Evolutionary conservation across 35 echinoderm and acorn worm genomes (phyloP).

Genomic region (Lytechinus pictus): DNA sequence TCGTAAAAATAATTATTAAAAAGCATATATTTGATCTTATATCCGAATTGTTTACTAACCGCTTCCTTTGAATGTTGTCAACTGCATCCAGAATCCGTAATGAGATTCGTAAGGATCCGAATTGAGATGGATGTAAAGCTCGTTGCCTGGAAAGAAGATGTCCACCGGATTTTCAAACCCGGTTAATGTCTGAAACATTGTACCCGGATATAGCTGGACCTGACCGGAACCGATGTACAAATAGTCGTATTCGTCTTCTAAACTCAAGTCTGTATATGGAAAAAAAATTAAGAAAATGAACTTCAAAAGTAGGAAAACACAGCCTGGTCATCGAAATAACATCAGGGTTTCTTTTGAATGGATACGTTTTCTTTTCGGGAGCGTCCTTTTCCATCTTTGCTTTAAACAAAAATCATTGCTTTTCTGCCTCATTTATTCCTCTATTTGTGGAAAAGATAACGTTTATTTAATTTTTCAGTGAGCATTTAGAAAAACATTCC

Average conservation of each 20-base stretch:
- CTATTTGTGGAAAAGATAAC: too few species aligned
- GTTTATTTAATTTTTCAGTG: too few species aligned
- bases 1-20: neutral
- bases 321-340: too few species aligned
- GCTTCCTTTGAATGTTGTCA: constrained; percentile 13
- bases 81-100: constrained; percentile 42
- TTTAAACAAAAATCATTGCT: too few species aligned
- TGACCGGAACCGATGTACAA: constrained; percentile 23
- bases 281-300: too few species aligned
- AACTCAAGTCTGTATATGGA: neutral
- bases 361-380: too few species aligned
- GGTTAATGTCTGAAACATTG: constrained; percentile 14
- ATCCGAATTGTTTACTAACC: neutral
- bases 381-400: too few species aligned
- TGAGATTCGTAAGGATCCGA: constrained; percentile 31
- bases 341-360: too few species aligned
- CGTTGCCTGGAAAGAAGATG: constrained; percentile 39
- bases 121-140: neutral
- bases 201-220: constrained; percentile 33
- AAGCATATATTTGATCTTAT: neutral
- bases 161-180: neutral
- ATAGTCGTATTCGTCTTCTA: constrained; percentile 43
- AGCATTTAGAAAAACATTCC: too few species aligned
- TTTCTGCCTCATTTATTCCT: too few species aligned
- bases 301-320: too few species aligned